Conservation (phyloP, 2,888 invertebrate species). For the Adelognathus sp. region DNA sequence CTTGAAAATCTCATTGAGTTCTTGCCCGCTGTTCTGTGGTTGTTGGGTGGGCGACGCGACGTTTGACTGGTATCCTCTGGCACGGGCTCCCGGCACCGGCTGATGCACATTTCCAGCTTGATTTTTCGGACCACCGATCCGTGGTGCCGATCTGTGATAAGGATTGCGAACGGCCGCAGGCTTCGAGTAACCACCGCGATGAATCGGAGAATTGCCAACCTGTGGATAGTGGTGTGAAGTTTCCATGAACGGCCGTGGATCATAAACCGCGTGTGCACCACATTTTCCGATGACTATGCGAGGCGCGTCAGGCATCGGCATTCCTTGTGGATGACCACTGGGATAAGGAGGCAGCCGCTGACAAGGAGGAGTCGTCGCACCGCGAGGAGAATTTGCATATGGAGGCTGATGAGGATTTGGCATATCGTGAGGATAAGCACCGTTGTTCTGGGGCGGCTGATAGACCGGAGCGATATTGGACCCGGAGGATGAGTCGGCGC, state of each 20-base stretch:
- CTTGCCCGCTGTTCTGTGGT: constrained; percentile 57
- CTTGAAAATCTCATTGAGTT: constrained; percentile 69
- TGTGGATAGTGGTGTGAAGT: constrained; percentile 24
- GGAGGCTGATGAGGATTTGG: constrained; percentile 21
- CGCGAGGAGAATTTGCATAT: constrained; percentile 43
- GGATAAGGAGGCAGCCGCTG: constrained; percentile 26
- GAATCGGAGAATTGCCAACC: constrained; percentile 30
- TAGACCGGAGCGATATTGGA: constrained; percentile 19
- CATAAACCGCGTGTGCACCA: not conserved
- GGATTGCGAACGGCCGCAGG: constrained; percentile 64
- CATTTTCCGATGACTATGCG: constrained; percentile 41
- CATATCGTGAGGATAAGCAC: constrained; percentile 1
- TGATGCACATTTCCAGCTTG: constrained; percentile 64
- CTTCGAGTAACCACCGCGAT: constrained; percentile 31
- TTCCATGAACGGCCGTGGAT: constrained; percentile 29
- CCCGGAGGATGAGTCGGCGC: constrained; percentile 47
- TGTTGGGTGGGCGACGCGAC: constrained; percentile 60
- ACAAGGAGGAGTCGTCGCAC: constrained; percentile 29
- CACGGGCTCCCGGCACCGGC: constrained; percentile 65
- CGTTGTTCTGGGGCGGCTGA: not conserved
- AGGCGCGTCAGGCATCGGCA: constrained; percentile 45
- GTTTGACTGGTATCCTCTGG: constrained; percentile 69
- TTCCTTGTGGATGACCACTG: constrained; percentile 33
- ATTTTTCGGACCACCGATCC: constrained; percentile 49
- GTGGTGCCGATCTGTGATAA: constrained; percentile 60